Evolutionary conservation across 2,888 invertebrate species (phyloP).

Genomic region (Thysanoteuthis rhombus): DNA sequence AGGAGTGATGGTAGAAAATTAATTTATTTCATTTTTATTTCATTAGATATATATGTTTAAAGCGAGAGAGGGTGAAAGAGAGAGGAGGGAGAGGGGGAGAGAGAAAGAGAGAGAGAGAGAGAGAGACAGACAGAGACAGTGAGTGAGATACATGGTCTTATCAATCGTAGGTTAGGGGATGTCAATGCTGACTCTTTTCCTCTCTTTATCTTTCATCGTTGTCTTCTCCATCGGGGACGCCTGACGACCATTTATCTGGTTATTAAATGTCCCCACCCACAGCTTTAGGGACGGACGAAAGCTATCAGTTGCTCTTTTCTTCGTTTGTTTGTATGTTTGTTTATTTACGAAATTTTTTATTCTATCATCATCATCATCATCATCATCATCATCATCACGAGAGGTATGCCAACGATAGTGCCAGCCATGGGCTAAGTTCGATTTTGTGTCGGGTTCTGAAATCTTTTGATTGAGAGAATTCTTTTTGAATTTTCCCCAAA

Average conservation of each 20-base stretch:
- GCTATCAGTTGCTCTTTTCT: not conserved
- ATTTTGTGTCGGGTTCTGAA: no score
- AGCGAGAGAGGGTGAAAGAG: no score
- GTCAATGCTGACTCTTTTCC: not conserved
- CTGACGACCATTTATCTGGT: not conserved
- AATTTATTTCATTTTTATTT: no score
- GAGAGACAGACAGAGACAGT: no score
- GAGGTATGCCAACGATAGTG: not conserved
- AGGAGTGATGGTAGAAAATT: no score
- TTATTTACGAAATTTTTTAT: not conserved
- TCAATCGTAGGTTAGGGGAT: not conserved
- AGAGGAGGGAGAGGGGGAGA: no score
- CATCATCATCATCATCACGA: not conserved
- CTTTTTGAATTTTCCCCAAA: no score
- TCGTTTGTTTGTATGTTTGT: no score
- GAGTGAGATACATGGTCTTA: not conserved
- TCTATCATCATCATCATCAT: not conserved
- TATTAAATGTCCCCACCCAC: slow-evolving; percentile 12
- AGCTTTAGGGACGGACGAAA: not conserved
- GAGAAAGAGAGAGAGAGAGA: no score
- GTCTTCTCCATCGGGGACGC: not conserved
- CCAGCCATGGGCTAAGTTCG: no score
- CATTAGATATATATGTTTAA: no score
- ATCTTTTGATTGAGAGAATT: no score
- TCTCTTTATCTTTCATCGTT: not conserved